phyloP scores from a whole-genome alignment of 2,797 vertebrate species.

The Pipistrellus pipistrellus region DNA sequence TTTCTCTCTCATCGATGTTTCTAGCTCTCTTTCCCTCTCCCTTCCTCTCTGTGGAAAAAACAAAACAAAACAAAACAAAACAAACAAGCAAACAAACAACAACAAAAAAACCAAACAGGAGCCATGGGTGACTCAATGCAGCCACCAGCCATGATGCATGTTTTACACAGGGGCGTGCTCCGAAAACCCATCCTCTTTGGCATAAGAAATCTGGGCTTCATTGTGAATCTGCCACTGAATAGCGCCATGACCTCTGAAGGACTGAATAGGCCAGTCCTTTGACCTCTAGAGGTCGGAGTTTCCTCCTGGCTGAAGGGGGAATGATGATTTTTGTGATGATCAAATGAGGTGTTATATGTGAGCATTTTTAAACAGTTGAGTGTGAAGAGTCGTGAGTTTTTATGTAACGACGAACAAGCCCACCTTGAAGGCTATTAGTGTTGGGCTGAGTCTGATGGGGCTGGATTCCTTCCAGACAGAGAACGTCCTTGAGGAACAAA shows the following conservation, averaged over 20 bases:
- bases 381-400: slow-evolving; percentile 8
- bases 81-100: too few species aligned
- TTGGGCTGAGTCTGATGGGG: background rate
- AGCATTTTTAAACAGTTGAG: slow-evolving; percentile 14
- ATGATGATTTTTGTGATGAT: slow-evolving; percentile 5
- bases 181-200: background rate
- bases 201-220: background rate
- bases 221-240: background rate
- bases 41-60: too few species aligned
- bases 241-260: background rate
- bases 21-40: too few species aligned
- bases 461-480: slow-evolving; percentile 45
- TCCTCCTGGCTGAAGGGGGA: background rate
- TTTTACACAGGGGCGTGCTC: background rate
- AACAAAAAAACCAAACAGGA: background rate
- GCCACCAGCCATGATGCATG: background rate
- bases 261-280: background rate
- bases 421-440: background rate
- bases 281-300: background rate
- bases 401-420: slow-evolving; percentile 12
- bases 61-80: too few species aligned
- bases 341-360: background rate
- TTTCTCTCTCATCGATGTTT: too few species aligned
- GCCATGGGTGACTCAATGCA: background rate
- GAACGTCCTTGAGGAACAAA: background rate